A percentile compares a stretch with the other conserved stretches of the same genome.
phyloP scores from a whole-genome alignment of 2,113 vertebrate genomes.

The Pedionomus torquatus region DNA sequence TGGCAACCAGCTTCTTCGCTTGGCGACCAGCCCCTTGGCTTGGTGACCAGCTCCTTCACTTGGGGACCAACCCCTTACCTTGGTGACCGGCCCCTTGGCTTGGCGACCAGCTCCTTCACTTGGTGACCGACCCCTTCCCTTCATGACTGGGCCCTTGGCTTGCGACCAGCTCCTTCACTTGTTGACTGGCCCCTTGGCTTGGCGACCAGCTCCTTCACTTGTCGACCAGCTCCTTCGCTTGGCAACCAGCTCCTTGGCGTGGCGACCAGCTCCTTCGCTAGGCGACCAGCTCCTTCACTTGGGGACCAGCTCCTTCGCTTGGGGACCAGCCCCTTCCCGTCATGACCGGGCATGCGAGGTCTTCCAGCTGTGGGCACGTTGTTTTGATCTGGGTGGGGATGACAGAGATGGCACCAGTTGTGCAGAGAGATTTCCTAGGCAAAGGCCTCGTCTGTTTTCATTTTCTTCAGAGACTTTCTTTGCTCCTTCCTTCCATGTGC shows the following conservation, averaged over 20 bases:
- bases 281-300: too few relatives aligned
- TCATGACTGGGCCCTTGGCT: too few relatives aligned
- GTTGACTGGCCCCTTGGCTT: too few relatives aligned
- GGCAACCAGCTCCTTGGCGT: neutral
- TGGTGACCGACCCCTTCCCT: neutral
- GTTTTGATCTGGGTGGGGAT: neutral
- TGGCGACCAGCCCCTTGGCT: too few relatives aligned
- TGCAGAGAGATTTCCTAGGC: neutral
- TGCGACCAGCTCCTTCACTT: too few relatives aligned
- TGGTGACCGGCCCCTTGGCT: neutral
- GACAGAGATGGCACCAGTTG: neutral
- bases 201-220: too few relatives aligned
- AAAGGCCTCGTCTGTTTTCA: accelerated
- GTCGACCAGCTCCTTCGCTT: too few relatives aligned
- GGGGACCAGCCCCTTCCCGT: neutral
- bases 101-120: too few relatives aligned
- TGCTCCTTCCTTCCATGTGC: neutral
- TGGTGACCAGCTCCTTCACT: neutral
- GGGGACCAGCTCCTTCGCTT: too few relatives aligned
- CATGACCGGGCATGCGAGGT: too few relatives aligned
- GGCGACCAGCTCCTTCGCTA: neutral
- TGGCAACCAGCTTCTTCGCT: neutral
- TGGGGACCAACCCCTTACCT: neutral
- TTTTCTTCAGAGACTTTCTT: neutral
- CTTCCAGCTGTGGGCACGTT: neutral